Conservation (phyloP, 2,113 vertebrate species). For the Peucedramus taeniatus region DNA sequence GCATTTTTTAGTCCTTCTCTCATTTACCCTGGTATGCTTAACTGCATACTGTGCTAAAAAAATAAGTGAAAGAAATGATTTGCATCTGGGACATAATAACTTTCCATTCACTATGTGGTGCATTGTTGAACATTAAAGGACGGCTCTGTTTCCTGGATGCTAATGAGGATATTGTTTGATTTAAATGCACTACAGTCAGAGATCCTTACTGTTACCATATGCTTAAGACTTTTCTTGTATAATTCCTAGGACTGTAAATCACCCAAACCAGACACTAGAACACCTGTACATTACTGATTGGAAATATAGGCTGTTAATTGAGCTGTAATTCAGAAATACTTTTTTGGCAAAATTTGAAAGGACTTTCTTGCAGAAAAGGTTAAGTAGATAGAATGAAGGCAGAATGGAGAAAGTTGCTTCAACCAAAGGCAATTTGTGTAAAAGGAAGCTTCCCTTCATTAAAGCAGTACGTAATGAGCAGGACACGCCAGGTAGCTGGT, state of each 20-base stretch:
- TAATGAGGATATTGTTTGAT: slow-evolving; percentile 38
- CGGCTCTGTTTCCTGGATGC: not conserved
- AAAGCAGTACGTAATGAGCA: not conserved
- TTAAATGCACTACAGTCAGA: slow-evolving; percentile 2
- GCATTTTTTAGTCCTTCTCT: not conserved
- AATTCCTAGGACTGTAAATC: not conserved
- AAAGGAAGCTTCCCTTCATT: not conserved
- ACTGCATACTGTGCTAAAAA: not conserved
- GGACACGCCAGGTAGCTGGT: not conserved
- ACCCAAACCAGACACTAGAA: not conserved
- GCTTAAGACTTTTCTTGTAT: not conserved
- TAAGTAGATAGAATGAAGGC: not conserved
- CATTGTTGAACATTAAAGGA: not conserved
- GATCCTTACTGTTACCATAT: not conserved
- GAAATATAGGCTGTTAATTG: not conserved
- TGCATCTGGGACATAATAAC: not conserved
- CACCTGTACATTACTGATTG: not conserved
- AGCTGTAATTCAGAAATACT: not conserved
- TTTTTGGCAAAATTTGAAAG: not conserved
- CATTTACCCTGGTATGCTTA: not conserved
- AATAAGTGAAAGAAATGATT: not conserved
- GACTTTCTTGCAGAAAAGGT: not conserved
- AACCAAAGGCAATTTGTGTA: not conserved
- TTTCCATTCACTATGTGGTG: not conserved
- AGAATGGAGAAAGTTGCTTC: not conserved